Evolutionary conservation across 2,797 vertebrate species (phyloP).

Genomic region (Tokudaia tokunoshimensis): DNA sequence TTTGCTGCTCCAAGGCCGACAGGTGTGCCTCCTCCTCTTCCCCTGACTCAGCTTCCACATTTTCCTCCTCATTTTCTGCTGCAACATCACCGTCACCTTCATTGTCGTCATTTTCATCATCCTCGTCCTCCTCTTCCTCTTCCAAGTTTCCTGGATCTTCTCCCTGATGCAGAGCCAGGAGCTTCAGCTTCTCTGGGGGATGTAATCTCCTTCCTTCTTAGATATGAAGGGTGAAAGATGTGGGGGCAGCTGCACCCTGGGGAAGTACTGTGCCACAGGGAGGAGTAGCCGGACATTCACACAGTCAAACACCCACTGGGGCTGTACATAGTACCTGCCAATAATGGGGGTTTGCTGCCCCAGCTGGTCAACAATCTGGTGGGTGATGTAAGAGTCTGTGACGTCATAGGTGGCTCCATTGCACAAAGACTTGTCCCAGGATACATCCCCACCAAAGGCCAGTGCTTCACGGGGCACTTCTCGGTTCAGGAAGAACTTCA

Average conservation of each 20-base stretch:
- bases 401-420: slow-evolving; percentile 94
- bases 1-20: slow-evolving; percentile 91
- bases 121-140: slow-evolving; percentile 47
- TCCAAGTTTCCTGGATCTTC: slow-evolving; percentile 86
- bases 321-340: slow-evolving; percentile 97
- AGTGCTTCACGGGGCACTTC: slow-evolving; percentile 96
- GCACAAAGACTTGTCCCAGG: slow-evolving; percentile 96
- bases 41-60: slow-evolving; percentile 83
- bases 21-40: slow-evolving; percentile 92
- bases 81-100: slow-evolving; percentile 83
- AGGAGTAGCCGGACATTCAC: slow-evolving; percentile 94
- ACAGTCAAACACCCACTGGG: slow-evolving; percentile 97
- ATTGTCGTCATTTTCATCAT: slow-evolving; percentile 68
- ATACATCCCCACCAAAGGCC: slow-evolving; percentile 95
- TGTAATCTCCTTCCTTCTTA: slow-evolving; percentile 96
- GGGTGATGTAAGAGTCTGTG: slow-evolving; percentile 93
- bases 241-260: slow-evolving; percentile 94
- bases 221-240: slow-evolving; percentile 97
- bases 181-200: slow-evolving; percentile 97
- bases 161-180: slow-evolving; percentile 95
- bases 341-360: slow-evolving; percentile 91
- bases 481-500: slow-evolving; percentile 96
- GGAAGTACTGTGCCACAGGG: slow-evolving; percentile 95
- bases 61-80: slow-evolving; percentile 83
- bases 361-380: slow-evolving; percentile 96